Percentiles rank a stretch among this genome's conserved stretches.
phyloP scores from a whole-genome alignment of 2,888 invertebrate species.

The Noctua janthina region DNA sequence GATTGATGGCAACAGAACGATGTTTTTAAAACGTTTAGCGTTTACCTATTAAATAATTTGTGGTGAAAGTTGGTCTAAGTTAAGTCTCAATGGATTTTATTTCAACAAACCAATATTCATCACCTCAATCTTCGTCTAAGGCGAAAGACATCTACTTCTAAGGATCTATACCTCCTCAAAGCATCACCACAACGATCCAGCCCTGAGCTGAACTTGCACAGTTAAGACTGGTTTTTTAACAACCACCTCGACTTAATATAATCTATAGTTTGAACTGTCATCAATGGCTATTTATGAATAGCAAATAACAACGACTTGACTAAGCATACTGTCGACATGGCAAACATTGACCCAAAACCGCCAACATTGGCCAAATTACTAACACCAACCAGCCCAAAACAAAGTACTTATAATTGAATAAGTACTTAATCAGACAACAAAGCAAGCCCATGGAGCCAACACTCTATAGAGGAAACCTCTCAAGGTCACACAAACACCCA shows the following conservation, averaged over 20 bases:
- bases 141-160: background rate
- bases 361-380: slow-evolving; percentile 14
- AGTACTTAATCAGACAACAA: slow-evolving; percentile 20
- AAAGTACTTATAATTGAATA: slow-evolving; percentile 11
- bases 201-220: background rate
- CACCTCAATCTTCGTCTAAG: background rate
- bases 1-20: background rate
- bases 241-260: background rate
- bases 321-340: background rate
- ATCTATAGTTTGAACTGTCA: background rate
- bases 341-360: background rate
- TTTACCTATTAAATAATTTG: background rate
- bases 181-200: background rate
- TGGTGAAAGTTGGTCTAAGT: background rate
- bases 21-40: background rate
- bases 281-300: background rate
- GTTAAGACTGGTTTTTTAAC: background rate
- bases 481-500: slow-evolving; percentile 34
- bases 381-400: slow-evolving; percentile 3
- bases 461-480: slow-evolving; percentile 8
- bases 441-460: slow-evolving; percentile 1
- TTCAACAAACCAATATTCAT: background rate
- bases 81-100: background rate
- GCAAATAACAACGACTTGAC: background rate
- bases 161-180: background rate